Evolutionary conservation across 2,113 vertebrate species (phyloP), one percentile per base, ranked within the genome.

Genomic region (Nibea albiflora): DNA sequence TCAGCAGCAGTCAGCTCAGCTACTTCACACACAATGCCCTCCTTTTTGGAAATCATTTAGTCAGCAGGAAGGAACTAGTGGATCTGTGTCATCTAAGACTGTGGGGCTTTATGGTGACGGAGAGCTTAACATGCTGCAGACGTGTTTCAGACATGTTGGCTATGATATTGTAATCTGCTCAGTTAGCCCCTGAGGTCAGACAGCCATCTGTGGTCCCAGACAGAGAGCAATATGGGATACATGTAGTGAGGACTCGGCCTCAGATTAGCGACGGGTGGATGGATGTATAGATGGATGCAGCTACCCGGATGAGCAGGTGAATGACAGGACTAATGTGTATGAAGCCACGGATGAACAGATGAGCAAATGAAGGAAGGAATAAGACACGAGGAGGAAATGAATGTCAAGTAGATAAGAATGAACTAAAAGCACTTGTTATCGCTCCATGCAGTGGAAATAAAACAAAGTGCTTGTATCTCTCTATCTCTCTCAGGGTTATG

Each of bases 181-280:
- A 58, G 50, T 69, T 61, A 75, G 81, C 31, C 65, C 17, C 11
- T 52, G 63, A 78, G 76, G 86, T 85, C 87, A 90, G 84, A 74
- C 84, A 11, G 65, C 89, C 91, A 88, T 90, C 91, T 91, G 88
- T 84, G 78, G 68, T 60, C 77, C 46, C 75, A 90, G 88, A 89
- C 80, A 75, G 57, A 60, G 58, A 44, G 71, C 60, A 54, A 22
- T n/a, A 28, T 63, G 62, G 73, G 80, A 85, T 16, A 26, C 22
- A 22, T 22, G 39, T 49, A n/a, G 24, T 6, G 56, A 19, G 31
- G 44, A 3, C 26, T 28, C 7, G 19, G 31, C 6, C 5, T 47
- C 46, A 6, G 70, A 60, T 67, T 74, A 81, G 7, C 7, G 24
- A 24, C 12, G 47, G 15, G 26, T 10, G 50, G 49, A 54, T 26